phyloP scores from a whole-genome alignment of 2,888 invertebrate genomes.

The Tenodera sinensis region DNA sequence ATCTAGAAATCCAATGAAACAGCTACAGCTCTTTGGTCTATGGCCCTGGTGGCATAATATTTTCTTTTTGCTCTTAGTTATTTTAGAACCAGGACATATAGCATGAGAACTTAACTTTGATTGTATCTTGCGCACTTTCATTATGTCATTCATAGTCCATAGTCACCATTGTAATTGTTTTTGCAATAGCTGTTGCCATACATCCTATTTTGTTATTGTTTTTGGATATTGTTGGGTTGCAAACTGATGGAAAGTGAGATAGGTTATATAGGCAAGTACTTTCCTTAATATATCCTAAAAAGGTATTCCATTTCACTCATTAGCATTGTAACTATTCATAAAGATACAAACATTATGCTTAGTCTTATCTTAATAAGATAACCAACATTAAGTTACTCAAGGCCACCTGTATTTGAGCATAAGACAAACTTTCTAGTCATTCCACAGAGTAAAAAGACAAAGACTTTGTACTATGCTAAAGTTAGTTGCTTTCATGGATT shows the following conservation, averaged over 20 bases:
- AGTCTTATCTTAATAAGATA: too few species aligned
- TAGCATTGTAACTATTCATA: neutral
- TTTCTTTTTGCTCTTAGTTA: neutral
- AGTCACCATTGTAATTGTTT: neutral
- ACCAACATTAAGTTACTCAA: neutral
- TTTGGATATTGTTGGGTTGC: neutral
- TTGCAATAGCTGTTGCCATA: neutral
- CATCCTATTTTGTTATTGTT: neutral
- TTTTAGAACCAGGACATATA: neutral
- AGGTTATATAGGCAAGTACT: too few species aligned
- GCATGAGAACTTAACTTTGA: neutral
- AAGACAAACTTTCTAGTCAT: too few species aligned
- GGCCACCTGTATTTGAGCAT: neutral
- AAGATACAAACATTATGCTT: neutral
- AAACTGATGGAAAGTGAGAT: neutral
- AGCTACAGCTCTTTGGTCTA: neutral
- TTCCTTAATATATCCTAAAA: neutral
- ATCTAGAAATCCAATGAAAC: constrained; percentile 51
- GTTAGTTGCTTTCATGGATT: too few species aligned
- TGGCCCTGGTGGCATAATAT: neutral
- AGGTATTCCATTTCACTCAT: neutral
- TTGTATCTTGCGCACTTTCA: neutral
- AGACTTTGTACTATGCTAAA: too few species aligned
- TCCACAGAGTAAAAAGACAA: too few species aligned
- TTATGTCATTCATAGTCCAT: neutral